A percentile compares a stretch with the other conserved stretches of the same genome.
These are phyloP conservation scores for Thyatira batis DNA, from an alignment of 2,888 invertebrate genomes.

Conservation along the genomic window DNA sequence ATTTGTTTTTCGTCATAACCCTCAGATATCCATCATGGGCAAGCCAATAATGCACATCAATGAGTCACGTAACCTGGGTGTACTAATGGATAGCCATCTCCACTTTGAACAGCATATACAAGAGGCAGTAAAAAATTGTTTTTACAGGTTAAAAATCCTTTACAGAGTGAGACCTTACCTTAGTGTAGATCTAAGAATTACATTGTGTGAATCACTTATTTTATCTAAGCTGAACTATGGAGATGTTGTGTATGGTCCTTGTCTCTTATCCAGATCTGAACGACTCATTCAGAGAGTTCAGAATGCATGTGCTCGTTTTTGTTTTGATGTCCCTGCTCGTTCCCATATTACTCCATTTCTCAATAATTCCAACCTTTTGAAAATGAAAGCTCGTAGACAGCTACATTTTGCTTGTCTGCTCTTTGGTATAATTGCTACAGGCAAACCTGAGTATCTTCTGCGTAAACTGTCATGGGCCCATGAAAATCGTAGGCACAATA, in stretches of 20 bases:
- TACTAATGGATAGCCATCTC: background rate
- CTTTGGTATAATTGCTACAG: background rate
- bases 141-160: slow-evolving; percentile 8
- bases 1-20: background rate
- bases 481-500: background rate
- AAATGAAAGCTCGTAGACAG: background rate
- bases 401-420: background rate
- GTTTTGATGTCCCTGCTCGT: too few relatives aligned
- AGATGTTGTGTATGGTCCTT: slow-evolving; percentile 10
- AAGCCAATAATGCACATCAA: background rate
- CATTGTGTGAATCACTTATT: slow-evolving; percentile 10
- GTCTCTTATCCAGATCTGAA: slow-evolving; percentile 3
- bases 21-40: background rate
- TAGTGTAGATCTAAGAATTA: background rate
- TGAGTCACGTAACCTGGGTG: background rate
- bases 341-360: background rate
- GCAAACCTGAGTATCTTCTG: background rate
- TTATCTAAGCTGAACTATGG: slow-evolving; percentile 11
- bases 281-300: background rate
- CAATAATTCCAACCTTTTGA: background rate
- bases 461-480: background rate
- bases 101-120: slow-evolving; percentile 10
- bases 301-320: too few relatives aligned
- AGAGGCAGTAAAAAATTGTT: slow-evolving; percentile 7
- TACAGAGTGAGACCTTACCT: slow-evolving; percentile 9